Evolutionary conservation across 1,140 invertebrate species (phyloP).

Genomic region (Riptortus pedestris): DNA sequence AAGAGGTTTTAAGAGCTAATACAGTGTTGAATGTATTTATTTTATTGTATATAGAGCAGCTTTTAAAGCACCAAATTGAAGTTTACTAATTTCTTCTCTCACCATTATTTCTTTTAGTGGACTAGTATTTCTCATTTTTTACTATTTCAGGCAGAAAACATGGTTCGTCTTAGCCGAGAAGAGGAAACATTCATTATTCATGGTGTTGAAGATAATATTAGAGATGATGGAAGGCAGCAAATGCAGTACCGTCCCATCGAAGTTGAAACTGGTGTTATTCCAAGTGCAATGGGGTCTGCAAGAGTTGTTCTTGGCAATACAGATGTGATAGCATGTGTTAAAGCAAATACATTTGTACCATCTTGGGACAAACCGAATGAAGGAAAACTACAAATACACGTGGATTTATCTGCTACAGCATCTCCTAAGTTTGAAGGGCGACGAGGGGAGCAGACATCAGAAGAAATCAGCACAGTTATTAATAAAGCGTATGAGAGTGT

Average conservation of each 20-base stretch:
- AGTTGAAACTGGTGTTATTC: conserved; percentile 18
- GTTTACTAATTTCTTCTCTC: too few relatives aligned
- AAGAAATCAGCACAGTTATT: conserved; percentile 8
- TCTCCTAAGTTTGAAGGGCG: conserved; percentile 12
- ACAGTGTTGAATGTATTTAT: too few relatives aligned
- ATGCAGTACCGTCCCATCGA: conserved; percentile 21
- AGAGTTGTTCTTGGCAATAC: conserved; percentile 17
- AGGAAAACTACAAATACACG: conserved; percentile 18
- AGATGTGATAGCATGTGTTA: conserved; percentile 23
- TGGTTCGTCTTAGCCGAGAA: conserved; percentile 19
- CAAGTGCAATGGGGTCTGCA: conserved; percentile 19
- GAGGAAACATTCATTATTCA: conserved; percentile 18
- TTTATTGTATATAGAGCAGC: too few relatives aligned
- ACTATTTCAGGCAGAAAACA: not conserved
- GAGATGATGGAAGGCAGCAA: conserved; percentile 15
- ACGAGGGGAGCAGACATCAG: conserved; percentile 18
- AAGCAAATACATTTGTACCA: conserved; percentile 17
- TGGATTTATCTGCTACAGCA: conserved; percentile 11
- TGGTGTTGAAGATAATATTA: conserved; percentile 16
- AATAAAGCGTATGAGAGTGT: conserved; percentile 16
- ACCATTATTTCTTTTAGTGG: too few relatives aligned
- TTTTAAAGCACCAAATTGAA: too few relatives aligned
- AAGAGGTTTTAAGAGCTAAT: too few relatives aligned
- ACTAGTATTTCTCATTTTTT: too few relatives aligned
- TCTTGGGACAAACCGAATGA: conserved; percentile 7